These are phyloP conservation scores for Ptychoptera albimana DNA, from an alignment of 2,888 invertebrate genomes.

Conservation along the genomic window DNA sequence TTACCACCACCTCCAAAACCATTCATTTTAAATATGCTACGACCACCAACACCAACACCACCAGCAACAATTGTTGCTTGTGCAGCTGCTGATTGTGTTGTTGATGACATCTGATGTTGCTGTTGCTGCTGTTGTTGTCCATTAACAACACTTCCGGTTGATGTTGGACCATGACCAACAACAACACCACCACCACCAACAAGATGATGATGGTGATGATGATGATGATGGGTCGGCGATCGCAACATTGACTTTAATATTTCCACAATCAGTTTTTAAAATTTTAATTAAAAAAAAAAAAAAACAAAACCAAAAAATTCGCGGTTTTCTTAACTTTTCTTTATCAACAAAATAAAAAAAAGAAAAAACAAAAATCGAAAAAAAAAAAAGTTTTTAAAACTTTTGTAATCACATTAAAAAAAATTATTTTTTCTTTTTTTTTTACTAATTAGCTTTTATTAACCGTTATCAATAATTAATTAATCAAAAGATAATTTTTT, in stretches of 20 bases:
- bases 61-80: conserved; percentile 8
- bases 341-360: background rate
- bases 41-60: conserved; percentile 7
- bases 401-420: too few relatives aligned
- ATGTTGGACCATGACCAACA: conserved; percentile 28
- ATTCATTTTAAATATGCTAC: too few relatives aligned
- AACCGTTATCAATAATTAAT: too few relatives aligned
- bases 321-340: background rate
- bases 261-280: conserved; percentile 4
- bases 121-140: conserved; percentile 9
- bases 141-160: conserved; percentile 13
- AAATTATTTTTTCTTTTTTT: too few relatives aligned
- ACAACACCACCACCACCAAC: conserved; percentile 10
- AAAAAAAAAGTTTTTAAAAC: too few relatives aligned
- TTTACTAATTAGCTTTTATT: too few relatives aligned
- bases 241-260: conserved; percentile 26
- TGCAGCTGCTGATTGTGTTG: conserved; percentile 10
- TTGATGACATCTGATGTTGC: conserved; percentile 9
- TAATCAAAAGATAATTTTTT: too few relatives aligned
- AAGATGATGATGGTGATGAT: too few relatives aligned
- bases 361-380: too few relatives aligned
- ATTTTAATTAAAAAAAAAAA: too few relatives aligned
- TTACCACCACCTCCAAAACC: conserved; percentile 21
- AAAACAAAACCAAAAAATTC: too few relatives aligned
- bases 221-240: conserved; percentile 30